A percentile compares a stretch with the other conserved stretches of the same genome.
phyloP scores from a whole-genome alignment of 1,140 invertebrate genomes.

The Andricus grossulariae region DNA sequence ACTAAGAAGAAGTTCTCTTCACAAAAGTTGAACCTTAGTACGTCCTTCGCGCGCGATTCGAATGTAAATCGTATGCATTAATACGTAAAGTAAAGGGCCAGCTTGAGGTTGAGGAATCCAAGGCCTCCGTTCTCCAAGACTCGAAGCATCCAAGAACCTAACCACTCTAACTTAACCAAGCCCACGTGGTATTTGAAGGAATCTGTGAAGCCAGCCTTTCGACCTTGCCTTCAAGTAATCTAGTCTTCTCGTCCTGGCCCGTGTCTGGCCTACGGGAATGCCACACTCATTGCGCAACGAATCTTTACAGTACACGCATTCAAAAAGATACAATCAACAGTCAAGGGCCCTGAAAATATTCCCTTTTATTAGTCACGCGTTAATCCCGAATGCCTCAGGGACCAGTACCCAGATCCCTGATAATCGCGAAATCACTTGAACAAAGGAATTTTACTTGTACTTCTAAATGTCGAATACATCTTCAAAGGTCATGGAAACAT shows the following conservation, averaged over 20 bases:
- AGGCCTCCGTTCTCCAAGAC: neutral
- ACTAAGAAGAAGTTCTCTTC: neutral
- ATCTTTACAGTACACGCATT: neutral
- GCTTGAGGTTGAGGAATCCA: neutral
- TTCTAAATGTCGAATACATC: constrained; percentile 9
- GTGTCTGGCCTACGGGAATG: neutral
- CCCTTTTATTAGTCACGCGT: neutral
- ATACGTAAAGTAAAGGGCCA: constrained; percentile 10
- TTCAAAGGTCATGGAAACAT: constrained; percentile 8
- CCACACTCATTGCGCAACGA: constrained; percentile 4
- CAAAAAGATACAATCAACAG: neutral
- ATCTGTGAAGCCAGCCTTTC: neutral
- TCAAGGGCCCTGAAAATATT: neutral
- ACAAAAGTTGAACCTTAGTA: neutral
- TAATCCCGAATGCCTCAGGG: no score
- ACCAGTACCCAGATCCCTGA: no score
- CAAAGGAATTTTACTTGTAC: constrained; percentile 14
- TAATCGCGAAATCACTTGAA: neutral
- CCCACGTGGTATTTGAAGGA: constrained; percentile 16
- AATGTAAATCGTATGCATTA: neutral
- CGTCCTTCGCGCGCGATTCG: no score
- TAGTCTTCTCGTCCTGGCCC: neutral
- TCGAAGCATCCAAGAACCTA: neutral
- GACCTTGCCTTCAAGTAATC: neutral
- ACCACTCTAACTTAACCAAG: constrained; percentile 7